Evolutionary conservation across 2,797 vertebrate genomes (phyloP), one percentile per base, ranked within the genome.

Genomic region (Sebastes trivittatus): DNA sequence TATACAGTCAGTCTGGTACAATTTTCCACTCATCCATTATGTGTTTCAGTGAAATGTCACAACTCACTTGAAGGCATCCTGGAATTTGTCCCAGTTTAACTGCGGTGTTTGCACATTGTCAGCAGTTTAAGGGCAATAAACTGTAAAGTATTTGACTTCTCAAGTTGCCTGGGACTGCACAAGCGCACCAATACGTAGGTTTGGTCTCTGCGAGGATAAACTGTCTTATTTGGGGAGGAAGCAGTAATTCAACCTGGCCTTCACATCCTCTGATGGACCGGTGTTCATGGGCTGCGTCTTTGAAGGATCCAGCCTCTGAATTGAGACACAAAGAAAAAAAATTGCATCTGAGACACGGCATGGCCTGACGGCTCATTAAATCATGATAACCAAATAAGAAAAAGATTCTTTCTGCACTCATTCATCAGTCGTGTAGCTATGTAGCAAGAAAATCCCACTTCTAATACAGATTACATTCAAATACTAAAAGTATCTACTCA

Each of bases 241-340:
- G n/a, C 32, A 71, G 25, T 61, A 22, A 70, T 60, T 54, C 32
- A 32, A 20, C n/a, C 42, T 52, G 30, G 27, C 11, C 42, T 62
- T 60, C 22, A 23, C 4, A 13, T 78, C 42, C 23, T 38, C 30
- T 52, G 13, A 61, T 32, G 58, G 13, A 29, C 16, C 18, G 11
- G 34, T 68, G 22, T 58, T 69, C 11, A 23, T 49, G 7, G 27
- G 7, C 63, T 16, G 16, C 4, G 52, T 73, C 14, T 80, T 63
- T 75, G 14, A 72, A 62, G 60, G 16, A 55, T 49, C 65, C 22
- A 16, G 38, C 59, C 70, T 71, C 60, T 85, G 38, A 65, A 72
- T 5, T 69, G 46, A 11, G 68, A 75, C 27, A 59, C 36, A 77
- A 70, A 68, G 18, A 72, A 61, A 32, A 69, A 30, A 67, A 72